phyloP scores from a whole-genome alignment of 2,113 vertebrate genomes.

The Paratilapia polleni region DNA sequence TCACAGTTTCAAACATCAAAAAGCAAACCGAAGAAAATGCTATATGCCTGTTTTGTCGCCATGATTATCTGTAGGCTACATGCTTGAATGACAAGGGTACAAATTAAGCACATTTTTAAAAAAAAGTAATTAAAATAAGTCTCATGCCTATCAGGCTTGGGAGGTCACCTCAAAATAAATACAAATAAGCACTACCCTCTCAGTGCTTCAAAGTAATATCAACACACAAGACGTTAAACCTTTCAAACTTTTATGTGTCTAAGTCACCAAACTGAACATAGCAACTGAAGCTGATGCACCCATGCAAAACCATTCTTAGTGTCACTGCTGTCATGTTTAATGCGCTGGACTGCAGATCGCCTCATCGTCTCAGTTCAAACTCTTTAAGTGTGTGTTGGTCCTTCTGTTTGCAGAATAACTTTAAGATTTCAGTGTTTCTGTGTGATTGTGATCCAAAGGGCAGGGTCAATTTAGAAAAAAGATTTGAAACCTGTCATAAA shows the following conservation, averaged over 20 bases:
- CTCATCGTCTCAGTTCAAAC: neutral
- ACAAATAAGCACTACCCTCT: neutral
- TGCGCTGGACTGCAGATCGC: neutral
- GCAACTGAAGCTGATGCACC: neutral
- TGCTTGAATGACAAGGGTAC: conserved; percentile 12
- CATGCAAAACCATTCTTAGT: neutral
- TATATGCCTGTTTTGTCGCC: neutral
- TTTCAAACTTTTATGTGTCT: neutral
- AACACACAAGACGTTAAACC: conserved; percentile 26
- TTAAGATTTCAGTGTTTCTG: conserved; percentile 4
- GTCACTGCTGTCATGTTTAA: conserved; percentile 7
- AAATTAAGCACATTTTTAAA: conserved; percentile 4
- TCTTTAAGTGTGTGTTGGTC: neutral
- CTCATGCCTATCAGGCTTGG: neutral
- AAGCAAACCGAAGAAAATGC: neutral
- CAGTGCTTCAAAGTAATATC: conserved; percentile 39
- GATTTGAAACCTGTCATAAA: conserved; percentile 37
- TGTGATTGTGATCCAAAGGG: neutral
- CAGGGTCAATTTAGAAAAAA: conserved; percentile 40
- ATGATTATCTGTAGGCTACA: conserved; percentile 22
- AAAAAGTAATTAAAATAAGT: conserved; percentile 10
- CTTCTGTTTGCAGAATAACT: conserved; percentile 1
- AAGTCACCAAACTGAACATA: neutral
- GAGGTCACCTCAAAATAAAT: conserved; percentile 38
- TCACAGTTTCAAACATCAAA: conserved; percentile 14